Conservation (phyloP, 2,113 vertebrate genomes). For the Neoarius graeffei region DNA sequence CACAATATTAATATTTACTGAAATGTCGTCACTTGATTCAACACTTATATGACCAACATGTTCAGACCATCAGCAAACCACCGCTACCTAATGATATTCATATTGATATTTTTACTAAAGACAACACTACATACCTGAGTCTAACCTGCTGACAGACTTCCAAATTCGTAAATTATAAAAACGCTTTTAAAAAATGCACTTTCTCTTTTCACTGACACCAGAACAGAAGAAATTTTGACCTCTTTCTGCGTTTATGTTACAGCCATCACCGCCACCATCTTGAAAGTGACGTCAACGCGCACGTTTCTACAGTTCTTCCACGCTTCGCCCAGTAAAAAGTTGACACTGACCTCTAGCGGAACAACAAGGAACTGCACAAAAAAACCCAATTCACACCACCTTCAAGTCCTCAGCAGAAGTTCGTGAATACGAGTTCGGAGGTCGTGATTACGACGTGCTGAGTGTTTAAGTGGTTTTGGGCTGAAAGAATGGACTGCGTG, state of each 20-base stretch:
- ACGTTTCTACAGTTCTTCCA: background rate
- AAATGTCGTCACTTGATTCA: too few relatives aligned
- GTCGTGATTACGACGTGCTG: background rate
- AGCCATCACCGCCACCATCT: slow-evolving; percentile 23
- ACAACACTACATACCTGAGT: background rate
- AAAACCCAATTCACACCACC: background rate
- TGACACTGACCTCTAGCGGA: slow-evolving; percentile 24
- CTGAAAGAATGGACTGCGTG: background rate
- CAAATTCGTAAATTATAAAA: background rate
- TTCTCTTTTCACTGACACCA: background rate
- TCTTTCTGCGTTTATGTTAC: slow-evolving; percentile 3
- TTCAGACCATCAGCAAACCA: background rate
- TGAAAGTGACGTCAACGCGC: slow-evolving; percentile 2
- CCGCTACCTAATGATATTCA: background rate
- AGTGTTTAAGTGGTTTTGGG: background rate
- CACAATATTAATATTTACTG: background rate
- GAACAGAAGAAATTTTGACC: background rate
- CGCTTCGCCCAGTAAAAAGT: background rate
- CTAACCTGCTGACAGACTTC: background rate
- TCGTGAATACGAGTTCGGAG: background rate
- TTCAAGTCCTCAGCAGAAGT: background rate
- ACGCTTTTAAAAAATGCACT: background rate
- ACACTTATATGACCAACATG: background rate
- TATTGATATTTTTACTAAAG: background rate
- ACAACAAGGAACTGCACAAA: background rate